Conservation (phyloP, 1,140 invertebrate species). For the Zophobas morio region DNA sequence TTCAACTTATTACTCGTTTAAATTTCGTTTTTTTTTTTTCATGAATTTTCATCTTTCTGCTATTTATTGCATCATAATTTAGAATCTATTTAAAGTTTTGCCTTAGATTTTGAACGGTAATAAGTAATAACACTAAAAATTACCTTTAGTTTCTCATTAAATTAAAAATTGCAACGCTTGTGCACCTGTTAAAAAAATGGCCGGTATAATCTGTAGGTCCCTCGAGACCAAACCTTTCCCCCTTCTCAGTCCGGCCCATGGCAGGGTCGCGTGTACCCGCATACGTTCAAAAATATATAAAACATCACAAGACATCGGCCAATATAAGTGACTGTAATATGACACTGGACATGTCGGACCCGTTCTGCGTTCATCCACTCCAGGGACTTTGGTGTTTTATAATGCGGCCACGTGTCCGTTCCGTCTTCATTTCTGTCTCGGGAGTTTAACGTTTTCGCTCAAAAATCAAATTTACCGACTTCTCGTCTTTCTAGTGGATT, state of each 20-base stretch:
- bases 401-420: constrained; percentile 52
- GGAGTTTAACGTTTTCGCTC: constrained; percentile 50
- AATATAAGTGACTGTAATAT: constrained; percentile 62
- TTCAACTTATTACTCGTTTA: no score
- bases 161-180: no score
- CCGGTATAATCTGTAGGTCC: not conserved
- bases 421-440: constrained; percentile 58
- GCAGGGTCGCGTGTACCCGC: not conserved
- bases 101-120: no score
- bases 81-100: no score
- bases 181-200: no score
- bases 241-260: not conserved
- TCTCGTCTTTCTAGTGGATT: constrained; percentile 21
- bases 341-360: constrained; percentile 59
- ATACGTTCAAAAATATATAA: constrained; percentile 20
- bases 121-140: no score
- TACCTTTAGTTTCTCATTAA: no score
- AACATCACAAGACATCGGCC: constrained; percentile 59
- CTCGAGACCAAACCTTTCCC: not conserved
- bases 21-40: no score
- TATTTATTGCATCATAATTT: no score
- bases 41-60: no score
- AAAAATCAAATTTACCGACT: constrained; percentile 52
- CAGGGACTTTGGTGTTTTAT: constrained; percentile 48
- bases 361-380: constrained; percentile 13